Evolutionary conservation across 2,113 vertebrate species (phyloP).

Genomic region (Acrocephalus arundinaceus): DNA sequence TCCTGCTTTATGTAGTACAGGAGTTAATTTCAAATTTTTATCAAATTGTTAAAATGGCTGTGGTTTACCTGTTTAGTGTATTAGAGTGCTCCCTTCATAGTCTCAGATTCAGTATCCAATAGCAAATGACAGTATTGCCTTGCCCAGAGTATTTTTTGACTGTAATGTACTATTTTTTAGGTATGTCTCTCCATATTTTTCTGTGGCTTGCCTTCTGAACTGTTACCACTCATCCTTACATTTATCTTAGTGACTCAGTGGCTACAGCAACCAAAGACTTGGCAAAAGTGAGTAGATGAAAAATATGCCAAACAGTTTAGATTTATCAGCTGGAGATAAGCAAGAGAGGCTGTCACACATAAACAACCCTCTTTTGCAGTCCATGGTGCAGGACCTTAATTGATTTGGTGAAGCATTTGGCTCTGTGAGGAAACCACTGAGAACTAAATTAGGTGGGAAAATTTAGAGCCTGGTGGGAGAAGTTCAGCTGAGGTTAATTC

Average conservation of each 20-base stretch:
- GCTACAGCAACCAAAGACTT: not conserved
- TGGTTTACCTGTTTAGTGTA: not conserved
- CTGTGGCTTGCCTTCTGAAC: not conserved
- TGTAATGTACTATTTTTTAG: not conserved
- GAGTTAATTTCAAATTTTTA: not conserved
- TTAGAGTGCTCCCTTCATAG: not conserved
- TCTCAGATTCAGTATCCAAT: not conserved
- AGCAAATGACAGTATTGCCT: not conserved
- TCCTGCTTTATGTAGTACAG: not conserved
- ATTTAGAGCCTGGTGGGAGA: not conserved
- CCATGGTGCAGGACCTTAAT: not conserved
- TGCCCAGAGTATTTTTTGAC: not conserved
- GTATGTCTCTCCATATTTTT: not conserved
- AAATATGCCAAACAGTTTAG: not conserved
- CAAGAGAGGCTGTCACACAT: not conserved
- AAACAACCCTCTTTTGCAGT: not conserved
- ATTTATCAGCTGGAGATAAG: not conserved
- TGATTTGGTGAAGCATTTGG: not conserved
- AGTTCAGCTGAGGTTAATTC: constrained; percentile 28
- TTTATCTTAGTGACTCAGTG: not conserved
- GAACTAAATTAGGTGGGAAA: not conserved
- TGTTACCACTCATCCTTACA: not conserved
- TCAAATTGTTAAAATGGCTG: not conserved
- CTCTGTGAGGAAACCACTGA: not conserved
- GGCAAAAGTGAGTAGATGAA: not conserved